phyloP scores from a whole-genome alignment of 2,113 vertebrate species.

The Syngnathoides biaculeatus region DNA sequence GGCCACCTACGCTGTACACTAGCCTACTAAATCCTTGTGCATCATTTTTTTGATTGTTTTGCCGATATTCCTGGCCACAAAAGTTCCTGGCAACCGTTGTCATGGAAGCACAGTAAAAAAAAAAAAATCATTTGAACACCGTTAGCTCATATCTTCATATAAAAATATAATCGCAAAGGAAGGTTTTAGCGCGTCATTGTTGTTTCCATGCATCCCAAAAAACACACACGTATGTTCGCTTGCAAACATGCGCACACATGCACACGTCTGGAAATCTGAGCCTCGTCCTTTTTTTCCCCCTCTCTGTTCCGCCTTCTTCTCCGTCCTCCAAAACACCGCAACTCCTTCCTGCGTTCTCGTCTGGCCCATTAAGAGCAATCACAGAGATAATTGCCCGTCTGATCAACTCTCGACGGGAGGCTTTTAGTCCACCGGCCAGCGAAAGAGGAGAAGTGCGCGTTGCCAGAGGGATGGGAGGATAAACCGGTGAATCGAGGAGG shows the following conservation, averaged over 20 bases:
- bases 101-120: constrained; percentile 47
- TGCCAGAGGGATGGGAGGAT: constrained; percentile 12
- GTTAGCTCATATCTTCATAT: constrained; percentile 73
- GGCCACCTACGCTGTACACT: neutral
- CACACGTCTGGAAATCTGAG: constrained; percentile 3
- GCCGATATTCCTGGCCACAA: constrained; percentile 25
- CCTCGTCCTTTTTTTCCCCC: neutral
- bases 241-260: constrained; percentile 17
- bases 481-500: neutral
- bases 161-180: constrained; percentile 78
- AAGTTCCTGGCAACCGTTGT: constrained; percentile 24
- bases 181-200: constrained; percentile 61
- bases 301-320: constrained; percentile 26
- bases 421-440: constrained; percentile 54
- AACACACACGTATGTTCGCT: constrained; percentile 16
- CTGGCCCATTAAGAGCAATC: constrained; percentile 62
- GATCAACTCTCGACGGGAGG: constrained; percentile 66
- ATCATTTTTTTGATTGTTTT: neutral
- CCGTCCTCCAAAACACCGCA: constrained; percentile 47
- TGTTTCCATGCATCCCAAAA: constrained; percentile 17
- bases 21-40: neutral
- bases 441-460: constrained; percentile 35
- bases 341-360: constrained; percentile 42
- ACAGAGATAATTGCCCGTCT: constrained; percentile 69
- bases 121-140: constrained; percentile 34